Conservation (phyloP, 2,888 invertebrate species). For the Nymphalis urticae region DNA sequence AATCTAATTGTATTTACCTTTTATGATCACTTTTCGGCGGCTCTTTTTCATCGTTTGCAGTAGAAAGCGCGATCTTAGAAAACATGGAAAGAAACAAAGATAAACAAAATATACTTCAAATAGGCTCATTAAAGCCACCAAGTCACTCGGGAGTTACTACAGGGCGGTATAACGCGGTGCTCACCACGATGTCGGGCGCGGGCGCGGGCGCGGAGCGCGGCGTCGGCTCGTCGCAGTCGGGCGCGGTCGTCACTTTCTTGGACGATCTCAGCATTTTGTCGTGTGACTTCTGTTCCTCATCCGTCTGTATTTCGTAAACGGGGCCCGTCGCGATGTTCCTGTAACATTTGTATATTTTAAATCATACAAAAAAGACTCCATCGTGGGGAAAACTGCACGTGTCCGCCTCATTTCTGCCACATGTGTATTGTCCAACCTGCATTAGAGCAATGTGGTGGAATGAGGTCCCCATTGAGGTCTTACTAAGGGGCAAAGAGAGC, state of each 20-base stretch:
- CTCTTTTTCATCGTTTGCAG: slow-evolving; percentile 51
- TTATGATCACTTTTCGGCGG: slow-evolving; percentile 40
- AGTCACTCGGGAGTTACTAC: too few relatives aligned
- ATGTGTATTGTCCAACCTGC: too few relatives aligned
- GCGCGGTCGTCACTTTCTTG: slow-evolving; percentile 44
- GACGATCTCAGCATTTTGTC: slow-evolving; percentile 51
- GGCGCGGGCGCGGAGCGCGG: slow-evolving; percentile 36
- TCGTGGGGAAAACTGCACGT: too few relatives aligned
- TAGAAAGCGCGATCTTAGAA: slow-evolving; percentile 62
- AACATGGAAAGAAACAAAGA: background rate
- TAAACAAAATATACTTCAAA: too few relatives aligned
- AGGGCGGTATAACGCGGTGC: background rate
- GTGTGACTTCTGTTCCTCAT: slow-evolving; percentile 41
- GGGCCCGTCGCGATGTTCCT: slow-evolving; percentile 60
- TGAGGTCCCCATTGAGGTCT: too few relatives aligned
- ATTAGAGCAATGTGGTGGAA: too few relatives aligned
- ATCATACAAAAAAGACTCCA: background rate
- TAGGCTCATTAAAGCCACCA: too few relatives aligned
- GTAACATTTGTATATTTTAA: too few relatives aligned
- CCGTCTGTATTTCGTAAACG: slow-evolving; percentile 60
- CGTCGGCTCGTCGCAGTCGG: slow-evolving; percentile 37
- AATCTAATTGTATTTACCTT: slow-evolving; percentile 34
- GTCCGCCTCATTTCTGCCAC: too few relatives aligned
- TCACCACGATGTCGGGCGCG: slow-evolving; percentile 64
- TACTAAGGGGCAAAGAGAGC: too few relatives aligned